Evolutionary conservation across 2,113 vertebrate genomes (phyloP).

Genomic region (Potamarius usumacintae): DNA sequence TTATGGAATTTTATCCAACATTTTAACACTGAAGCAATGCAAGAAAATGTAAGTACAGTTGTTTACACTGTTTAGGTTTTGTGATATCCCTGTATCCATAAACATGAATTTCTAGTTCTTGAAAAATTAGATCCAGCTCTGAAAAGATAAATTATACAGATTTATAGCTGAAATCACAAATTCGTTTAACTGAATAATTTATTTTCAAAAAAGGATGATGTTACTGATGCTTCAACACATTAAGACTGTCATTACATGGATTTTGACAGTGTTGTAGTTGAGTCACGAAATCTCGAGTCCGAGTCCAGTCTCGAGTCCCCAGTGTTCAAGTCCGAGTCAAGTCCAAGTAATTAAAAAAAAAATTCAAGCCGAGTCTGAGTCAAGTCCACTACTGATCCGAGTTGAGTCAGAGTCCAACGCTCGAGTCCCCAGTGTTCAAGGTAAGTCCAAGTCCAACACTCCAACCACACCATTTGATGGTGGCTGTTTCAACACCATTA

Average conservation of each 20-base stretch:
- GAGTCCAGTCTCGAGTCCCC: too few relatives aligned
- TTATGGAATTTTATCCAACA: neutral
- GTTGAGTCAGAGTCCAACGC: too few relatives aligned
- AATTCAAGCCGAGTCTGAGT: too few relatives aligned
- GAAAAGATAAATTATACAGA: neutral
- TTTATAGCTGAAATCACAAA: neutral
- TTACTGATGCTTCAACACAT: neutral
- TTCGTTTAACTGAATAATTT: too few relatives aligned
- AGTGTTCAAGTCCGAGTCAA: too few relatives aligned
- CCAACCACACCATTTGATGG: too few relatives aligned
- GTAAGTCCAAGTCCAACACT: too few relatives aligned
- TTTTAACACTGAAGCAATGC: neutral
- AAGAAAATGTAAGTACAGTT: neutral
- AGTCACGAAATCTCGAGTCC: too few relatives aligned
- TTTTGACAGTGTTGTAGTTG: neutral
- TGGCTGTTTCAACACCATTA: too few relatives aligned
- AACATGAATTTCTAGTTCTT: neutral
- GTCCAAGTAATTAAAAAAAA: too few relatives aligned
- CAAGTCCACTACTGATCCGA: too few relatives aligned
- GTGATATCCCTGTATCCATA: neutral
- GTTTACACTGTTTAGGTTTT: neutral
- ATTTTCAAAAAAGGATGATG: neutral
- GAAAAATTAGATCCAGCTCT: neutral
- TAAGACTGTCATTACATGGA: neutral
- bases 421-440: too few relatives aligned